phyloP scores from a whole-genome alignment of 1,140 invertebrate species.

The Triops cancriformis region DNA sequence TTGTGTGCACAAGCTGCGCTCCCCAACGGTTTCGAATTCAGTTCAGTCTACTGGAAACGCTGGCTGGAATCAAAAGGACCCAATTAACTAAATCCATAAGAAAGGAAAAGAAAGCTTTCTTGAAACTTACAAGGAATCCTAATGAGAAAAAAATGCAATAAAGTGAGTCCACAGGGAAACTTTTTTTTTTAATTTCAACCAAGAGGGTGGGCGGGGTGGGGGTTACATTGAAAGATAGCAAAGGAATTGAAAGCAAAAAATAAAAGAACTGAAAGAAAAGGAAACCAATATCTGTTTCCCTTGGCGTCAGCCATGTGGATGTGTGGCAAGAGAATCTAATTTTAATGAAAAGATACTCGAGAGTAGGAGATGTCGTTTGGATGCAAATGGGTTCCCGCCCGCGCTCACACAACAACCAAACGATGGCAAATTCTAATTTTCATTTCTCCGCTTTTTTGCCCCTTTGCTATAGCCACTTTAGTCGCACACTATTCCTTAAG shows the following conservation, averaged over 20 bases:
- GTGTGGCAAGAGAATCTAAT: conserved; percentile 2
- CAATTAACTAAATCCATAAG: background rate
- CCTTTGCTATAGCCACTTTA: no score
- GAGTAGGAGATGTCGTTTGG: background rate
- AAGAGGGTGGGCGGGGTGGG: no score
- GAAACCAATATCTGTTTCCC: conserved; percentile 11
- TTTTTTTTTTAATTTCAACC: no score
- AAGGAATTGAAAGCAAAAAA: no score
- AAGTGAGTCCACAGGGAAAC: background rate
- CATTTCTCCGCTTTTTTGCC: background rate
- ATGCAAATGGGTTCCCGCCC: background rate
- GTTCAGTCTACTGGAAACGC: background rate
- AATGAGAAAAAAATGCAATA: conserved; percentile 9
- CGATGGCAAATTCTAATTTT: background rate
- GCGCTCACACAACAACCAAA: background rate
- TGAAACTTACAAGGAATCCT: background rate
- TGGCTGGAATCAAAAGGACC: background rate
- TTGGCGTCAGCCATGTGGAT: conserved; percentile 12
- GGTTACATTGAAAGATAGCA: no score
- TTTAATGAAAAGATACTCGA: conserved; percentile 10
- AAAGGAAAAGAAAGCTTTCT: background rate
- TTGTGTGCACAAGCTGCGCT: no score
- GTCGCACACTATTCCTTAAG: no score
- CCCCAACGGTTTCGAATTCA: background rate
- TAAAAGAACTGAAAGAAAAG: background rate